These are phyloP conservation scores for Syngnathus scovelli DNA, from an alignment of 2,113 vertebrate genomes.

Conservation along the genomic window DNA sequence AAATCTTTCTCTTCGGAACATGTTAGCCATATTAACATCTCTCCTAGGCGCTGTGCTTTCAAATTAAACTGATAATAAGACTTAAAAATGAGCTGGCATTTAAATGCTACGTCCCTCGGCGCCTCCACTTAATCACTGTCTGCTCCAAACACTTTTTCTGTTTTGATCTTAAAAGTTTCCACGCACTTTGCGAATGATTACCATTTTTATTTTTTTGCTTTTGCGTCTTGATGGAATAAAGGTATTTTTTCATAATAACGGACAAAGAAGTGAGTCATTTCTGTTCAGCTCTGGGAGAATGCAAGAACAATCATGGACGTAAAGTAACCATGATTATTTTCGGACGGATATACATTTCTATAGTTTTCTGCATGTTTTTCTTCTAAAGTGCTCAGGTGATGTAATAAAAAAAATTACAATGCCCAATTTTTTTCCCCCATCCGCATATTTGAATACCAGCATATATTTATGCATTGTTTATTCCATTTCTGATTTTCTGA, in stretches of 20 bases:
- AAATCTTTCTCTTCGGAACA: neutral
- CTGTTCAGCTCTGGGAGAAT: neutral
- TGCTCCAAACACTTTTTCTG: neutral
- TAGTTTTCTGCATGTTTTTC: no score
- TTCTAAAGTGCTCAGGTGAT: no score
- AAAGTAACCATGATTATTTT: no score
- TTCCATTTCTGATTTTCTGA: neutral
- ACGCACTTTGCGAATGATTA: neutral
- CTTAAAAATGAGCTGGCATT: neutral
- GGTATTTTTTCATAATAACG: neutral
- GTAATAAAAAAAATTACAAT: no score
- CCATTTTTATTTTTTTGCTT: neutral
- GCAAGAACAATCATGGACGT: no score
- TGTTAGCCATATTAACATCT: constrained; percentile 16
- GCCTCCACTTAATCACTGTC: neutral
- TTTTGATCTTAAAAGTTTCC: neutral
- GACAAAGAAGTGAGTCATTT: neutral
- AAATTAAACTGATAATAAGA: constrained; percentile 25
- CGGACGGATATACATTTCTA: no score
- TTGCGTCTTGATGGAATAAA: no score
- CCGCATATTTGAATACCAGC: no score
- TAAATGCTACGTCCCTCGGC: constrained; percentile 5
- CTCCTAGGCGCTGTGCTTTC: constrained; percentile 1
- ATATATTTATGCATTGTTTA: neutral
- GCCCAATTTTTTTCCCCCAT: no score